Conservation (phyloP, 1,140 invertebrate species). For the Frieseomelitta varia region DNA sequence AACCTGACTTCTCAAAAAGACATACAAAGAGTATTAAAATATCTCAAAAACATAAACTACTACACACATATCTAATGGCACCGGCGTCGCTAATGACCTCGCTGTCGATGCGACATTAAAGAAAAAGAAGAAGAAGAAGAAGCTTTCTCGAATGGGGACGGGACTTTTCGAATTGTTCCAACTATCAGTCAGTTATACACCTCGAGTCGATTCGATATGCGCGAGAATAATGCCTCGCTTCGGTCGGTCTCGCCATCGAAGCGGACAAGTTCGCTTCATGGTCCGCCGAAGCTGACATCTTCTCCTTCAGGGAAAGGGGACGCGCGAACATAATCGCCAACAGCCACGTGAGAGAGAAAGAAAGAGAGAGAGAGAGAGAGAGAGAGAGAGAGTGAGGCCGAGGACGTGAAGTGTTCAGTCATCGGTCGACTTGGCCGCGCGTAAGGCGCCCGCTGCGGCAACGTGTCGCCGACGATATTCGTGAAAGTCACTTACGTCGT, state of each 20-base stretch:
- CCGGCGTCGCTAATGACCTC: too few relatives aligned
- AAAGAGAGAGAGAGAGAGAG: background rate
- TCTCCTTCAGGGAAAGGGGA: background rate
- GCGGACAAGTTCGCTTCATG: conserved; percentile 43
- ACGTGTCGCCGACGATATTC: conserved; percentile 59
- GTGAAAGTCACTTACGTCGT: conserved; percentile 55
- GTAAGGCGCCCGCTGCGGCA: background rate
- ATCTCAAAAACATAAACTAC: too few relatives aligned
- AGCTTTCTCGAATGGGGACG: too few relatives aligned
- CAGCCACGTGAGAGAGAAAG: background rate
- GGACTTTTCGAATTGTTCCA: conserved; percentile 30
- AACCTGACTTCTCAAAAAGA: too few relatives aligned
- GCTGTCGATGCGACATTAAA: too few relatives aligned
- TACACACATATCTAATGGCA: too few relatives aligned
- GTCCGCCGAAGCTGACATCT: conserved; percentile 30
- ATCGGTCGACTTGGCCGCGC: background rate
- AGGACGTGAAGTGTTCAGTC: conserved; percentile 26
- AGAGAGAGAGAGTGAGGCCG: background rate
- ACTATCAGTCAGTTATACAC: background rate
- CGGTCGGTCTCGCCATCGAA: conserved; percentile 1
- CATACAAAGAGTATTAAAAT: too few relatives aligned
- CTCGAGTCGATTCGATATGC: conserved; percentile 1
- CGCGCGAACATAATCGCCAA: conserved; percentile 12
- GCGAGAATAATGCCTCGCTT: conserved; percentile 8
- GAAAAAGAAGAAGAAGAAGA: too few relatives aligned